Percentiles rank a stretch among this genome's conserved stretches.
These are phyloP conservation scores for Mythimna albipuncta DNA, from an alignment of 2,888 invertebrate species.

Conservation along the genomic window DNA sequence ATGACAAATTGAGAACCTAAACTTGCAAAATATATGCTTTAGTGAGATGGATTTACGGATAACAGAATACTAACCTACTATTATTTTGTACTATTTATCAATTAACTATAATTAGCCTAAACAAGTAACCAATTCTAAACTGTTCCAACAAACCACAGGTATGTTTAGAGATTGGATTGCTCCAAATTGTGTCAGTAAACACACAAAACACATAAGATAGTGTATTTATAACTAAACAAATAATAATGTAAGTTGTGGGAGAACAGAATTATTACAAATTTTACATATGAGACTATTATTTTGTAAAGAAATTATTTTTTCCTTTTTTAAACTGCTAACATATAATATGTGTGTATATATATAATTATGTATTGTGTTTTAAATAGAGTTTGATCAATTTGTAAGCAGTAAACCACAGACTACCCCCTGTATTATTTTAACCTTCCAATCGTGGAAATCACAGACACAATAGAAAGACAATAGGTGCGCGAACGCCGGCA, in stretches of 20 bases:
- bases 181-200: slow-evolving; percentile 15
- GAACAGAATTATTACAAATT: neutral
- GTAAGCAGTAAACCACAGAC: too few species aligned
- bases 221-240: slow-evolving; percentile 10
- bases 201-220: neutral
- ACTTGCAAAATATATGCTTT: neutral
- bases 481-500: too few species aligned
- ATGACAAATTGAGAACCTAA: neutral
- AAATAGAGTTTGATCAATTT: too few species aligned
- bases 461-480: too few species aligned
- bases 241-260: neutral
- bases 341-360: too few species aligned
- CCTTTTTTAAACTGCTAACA: too few species aligned
- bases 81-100: slow-evolving; percentile 1
- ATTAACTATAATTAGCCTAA: slow-evolving; percentile 16
- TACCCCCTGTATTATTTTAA: too few species aligned
- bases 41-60: too few species aligned
- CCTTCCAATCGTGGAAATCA: too few species aligned
- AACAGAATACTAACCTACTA: too few species aligned
- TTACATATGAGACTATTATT: neutral
- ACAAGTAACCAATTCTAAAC: slow-evolving; percentile 33
- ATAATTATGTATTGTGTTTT: too few species aligned
- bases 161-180: slow-evolving; percentile 10
- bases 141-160: slow-evolving; percentile 24
- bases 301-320: neutral